Conservation (phyloP, 2,797 vertebrate genomes). For the Silurus lanzhouensis region DNA sequence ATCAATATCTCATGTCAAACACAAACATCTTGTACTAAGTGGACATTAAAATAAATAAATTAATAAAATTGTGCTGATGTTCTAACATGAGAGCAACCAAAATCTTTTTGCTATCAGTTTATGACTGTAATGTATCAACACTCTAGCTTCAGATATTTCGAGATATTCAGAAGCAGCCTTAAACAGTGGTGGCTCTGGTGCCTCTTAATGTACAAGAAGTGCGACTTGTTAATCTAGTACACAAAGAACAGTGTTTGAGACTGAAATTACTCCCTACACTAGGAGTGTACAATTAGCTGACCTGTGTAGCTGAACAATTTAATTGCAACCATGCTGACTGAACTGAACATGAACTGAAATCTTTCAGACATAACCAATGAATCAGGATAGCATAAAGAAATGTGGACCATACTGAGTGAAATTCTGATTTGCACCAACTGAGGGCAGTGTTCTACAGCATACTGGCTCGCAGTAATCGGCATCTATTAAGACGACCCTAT, state of each 20-base stretch:
- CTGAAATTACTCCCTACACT: background rate
- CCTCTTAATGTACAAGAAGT: background rate
- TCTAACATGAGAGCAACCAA: no score
- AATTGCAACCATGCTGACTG: background rate
- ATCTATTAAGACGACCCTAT: background rate
- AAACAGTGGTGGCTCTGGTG: background rate
- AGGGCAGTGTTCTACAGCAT: constrained; percentile 42
- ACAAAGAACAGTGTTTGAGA: no score
- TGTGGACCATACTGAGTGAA: background rate
- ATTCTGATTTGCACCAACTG: constrained; percentile 28
- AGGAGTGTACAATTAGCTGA: background rate
- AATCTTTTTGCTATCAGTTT: background rate
- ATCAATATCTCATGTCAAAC: background rate
- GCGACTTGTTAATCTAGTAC: no score
- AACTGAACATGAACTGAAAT: background rate
- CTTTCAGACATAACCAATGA: background rate
- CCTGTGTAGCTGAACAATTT: background rate
- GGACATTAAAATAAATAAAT: background rate
- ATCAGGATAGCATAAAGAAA: background rate
- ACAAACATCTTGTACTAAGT: background rate
- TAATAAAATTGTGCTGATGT: no score
- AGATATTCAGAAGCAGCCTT: background rate
- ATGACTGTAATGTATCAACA: background rate
- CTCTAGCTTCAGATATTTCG: background rate
- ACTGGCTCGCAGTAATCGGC: background rate